Evolutionary conservation across 2,113 vertebrate species (phyloP).

Genomic region (Collichthys lucidus): DNA sequence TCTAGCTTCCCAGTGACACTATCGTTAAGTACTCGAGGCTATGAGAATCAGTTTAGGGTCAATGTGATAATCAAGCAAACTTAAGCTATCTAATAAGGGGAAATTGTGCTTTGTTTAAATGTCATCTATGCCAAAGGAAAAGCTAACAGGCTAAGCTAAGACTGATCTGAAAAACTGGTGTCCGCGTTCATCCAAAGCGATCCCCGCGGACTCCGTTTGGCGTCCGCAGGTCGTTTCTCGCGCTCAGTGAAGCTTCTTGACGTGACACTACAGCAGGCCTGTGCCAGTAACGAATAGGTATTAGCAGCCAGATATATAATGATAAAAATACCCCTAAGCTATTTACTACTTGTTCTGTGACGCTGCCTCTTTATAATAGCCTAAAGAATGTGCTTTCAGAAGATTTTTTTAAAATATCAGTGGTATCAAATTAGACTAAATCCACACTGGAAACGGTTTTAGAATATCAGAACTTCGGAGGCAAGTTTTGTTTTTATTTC

Average conservation of each 20-base stretch:
- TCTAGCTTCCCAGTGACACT: slow-evolving; percentile 55
- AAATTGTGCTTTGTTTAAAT: slow-evolving; percentile 57
- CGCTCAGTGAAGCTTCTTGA: slow-evolving; percentile 30
- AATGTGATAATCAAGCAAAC: slow-evolving; percentile 67
- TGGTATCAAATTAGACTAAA: slow-evolving; percentile 46
- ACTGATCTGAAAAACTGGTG: slow-evolving; percentile 22
- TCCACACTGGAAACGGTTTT: slow-evolving; percentile 47
- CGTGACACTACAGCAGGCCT: slow-evolving; percentile 57
- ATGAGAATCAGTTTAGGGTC: slow-evolving; percentile 51
- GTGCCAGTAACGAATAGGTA: slow-evolving; percentile 47
- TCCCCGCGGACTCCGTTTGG: slow-evolving; percentile 52
- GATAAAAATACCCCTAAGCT: slow-evolving; percentile 53
- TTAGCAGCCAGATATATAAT: slow-evolving; percentile 50
- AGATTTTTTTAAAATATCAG: slow-evolving; percentile 23
- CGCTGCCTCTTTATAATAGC: slow-evolving; percentile 69
- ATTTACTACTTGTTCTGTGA: slow-evolving; percentile 71
- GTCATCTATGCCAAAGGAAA: slow-evolving; percentile 77
- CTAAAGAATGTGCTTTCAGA: slow-evolving; percentile 66
- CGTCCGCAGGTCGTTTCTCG: slow-evolving; percentile 1
- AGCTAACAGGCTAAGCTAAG: slow-evolving; percentile 25
- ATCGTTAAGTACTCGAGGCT: slow-evolving; percentile 40
- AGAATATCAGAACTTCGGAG: slow-evolving; percentile 20
- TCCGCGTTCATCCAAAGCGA: slow-evolving; percentile 57
- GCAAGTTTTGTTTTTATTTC: slow-evolving; percentile 16
- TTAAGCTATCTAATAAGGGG: slow-evolving; percentile 62